Conservation (phyloP, 2,113 vertebrate genomes). For the Platysteira castanea region DNA sequence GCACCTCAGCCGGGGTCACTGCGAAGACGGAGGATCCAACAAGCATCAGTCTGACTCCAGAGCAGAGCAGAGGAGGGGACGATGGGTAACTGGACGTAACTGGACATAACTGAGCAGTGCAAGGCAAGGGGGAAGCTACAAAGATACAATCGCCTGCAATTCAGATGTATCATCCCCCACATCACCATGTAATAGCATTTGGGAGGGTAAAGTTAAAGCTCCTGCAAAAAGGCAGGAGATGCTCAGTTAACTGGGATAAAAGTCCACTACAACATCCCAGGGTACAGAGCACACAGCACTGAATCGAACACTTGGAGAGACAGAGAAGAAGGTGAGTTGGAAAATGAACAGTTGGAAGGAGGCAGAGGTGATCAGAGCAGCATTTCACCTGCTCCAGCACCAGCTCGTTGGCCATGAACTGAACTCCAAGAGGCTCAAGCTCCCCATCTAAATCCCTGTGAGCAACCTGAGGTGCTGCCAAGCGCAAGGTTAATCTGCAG, state of each 20-base stretch:
- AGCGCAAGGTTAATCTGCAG: background rate
- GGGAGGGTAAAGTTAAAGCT: background rate
- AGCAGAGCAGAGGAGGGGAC: background rate
- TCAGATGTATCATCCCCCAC: background rate
- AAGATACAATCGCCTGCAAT: background rate
- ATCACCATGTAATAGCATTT: rapidly evolving
- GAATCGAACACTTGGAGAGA: background rate
- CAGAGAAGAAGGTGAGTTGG: background rate
- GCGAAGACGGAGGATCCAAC: background rate
- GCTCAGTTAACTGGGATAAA: background rate
- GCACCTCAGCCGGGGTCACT: background rate
- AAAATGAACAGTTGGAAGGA: background rate
- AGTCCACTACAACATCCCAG: background rate
- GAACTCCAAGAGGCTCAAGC: background rate
- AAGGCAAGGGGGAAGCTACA: background rate
- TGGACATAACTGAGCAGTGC: background rate
- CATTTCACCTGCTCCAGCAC: background rate
- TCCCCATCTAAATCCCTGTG: background rate
- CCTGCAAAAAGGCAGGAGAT: background rate
- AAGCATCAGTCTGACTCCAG: background rate
- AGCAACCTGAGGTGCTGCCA: background rate
- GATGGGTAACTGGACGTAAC: background rate
- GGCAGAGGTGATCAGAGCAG: background rate
- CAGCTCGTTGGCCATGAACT: rapidly evolving
- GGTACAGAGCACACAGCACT: background rate